Evolutionary conservation across 2,797 vertebrate genomes (phyloP), one percentile per base, ranked within the genome.

Genomic region (Phrynocephalus vlangalii): DNA sequence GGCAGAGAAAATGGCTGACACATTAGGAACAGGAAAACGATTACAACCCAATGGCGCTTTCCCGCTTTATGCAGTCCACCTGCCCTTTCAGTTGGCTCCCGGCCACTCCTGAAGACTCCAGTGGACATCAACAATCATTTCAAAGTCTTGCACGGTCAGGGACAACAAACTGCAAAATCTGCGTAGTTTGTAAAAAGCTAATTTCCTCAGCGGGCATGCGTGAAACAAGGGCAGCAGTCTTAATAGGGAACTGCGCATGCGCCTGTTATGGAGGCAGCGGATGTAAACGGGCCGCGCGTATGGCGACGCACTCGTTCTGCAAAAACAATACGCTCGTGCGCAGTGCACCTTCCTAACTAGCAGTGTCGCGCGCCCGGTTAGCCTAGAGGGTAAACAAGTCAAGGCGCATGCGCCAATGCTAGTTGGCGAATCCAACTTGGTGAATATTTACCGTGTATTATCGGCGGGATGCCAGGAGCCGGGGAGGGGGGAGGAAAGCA

Each of bases 291-390:
- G 7, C 8, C 11, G 38, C 10, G 18, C 52, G 18, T 48, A 6
- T 50, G 26, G 20, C 60, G 22, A 73, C 50, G 82, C 77, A 24
- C 68, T 48, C 44, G 44, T 44, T 3, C 70, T 56, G 76, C 66
- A 70, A 85, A 88, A 80, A 88, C 87, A 88, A 88, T 88, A 67
- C 50, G 87, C 87, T 81, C 87, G 83, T 85, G 83, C 83, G 72
- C 87, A 44, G 26, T 71, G 24, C 56, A 10, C 26, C 56, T 76
- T 1, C 16, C 2, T 6, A 79, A 20, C 3, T 30, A 3, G 44
- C 5, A 22, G 82, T 67, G 70, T 76, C 78, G 79, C 83, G 83
- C 87, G 83, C 63, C 78, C 28, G 63, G 72, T 16, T 9, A 38
- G 50, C 22, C 30, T 44, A 28, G 8, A 15, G 28, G 60, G 83